phyloP scores from a whole-genome alignment of 2,888 invertebrate genomes.

The Cheilosia scutellata region DNA sequence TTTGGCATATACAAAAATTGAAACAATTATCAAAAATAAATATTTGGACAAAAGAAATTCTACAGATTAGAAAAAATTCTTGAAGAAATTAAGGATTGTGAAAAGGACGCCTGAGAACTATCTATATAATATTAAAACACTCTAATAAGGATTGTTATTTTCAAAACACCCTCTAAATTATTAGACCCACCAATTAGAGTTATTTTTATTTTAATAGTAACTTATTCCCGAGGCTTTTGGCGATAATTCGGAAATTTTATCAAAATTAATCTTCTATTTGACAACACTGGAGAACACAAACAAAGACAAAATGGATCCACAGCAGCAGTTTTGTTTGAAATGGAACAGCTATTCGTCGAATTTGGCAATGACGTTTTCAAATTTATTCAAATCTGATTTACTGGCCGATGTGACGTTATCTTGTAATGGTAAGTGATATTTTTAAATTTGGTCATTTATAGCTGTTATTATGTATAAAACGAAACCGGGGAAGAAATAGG shows the following conservation, averaged over 20 bases:
- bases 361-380: conserved; percentile 95
- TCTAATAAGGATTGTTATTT: conserved; percentile 28
- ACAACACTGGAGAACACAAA: conserved; percentile 56
- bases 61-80: conserved; percentile 53
- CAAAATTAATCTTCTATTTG: conserved; percentile 21
- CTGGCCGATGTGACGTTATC: conserved; percentile 96
- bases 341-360: conserved; percentile 98
- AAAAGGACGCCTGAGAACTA: conserved; percentile 50
- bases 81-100: conserved; percentile 2
- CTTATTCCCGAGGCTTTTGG: conserved; percentile 32
- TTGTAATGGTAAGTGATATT: conserved; percentile 92
- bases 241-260: conserved; percentile 28
- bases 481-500: too few species aligned
- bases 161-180: conserved; percentile 22
- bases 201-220: conserved; percentile 40
- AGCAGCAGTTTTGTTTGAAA: conserved; percentile 97
- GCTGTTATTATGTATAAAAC: neutral
- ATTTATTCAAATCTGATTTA: conserved; percentile 96
- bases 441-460: neutral
- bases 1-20: conserved; percentile 80
- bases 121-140: conserved; percentile 1
- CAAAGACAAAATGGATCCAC: conserved; percentile 91
- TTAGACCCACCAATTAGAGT: conserved; percentile 62
- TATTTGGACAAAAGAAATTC: conserved; percentile 68
- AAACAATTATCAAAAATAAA: conserved; percentile 59